A percentile compares a stretch with the other conserved stretches of the same genome.
Evolutionary conservation across 2,113 vertebrate genomes (phyloP).

Genomic region (Drymodes brunneopygia): DNA sequence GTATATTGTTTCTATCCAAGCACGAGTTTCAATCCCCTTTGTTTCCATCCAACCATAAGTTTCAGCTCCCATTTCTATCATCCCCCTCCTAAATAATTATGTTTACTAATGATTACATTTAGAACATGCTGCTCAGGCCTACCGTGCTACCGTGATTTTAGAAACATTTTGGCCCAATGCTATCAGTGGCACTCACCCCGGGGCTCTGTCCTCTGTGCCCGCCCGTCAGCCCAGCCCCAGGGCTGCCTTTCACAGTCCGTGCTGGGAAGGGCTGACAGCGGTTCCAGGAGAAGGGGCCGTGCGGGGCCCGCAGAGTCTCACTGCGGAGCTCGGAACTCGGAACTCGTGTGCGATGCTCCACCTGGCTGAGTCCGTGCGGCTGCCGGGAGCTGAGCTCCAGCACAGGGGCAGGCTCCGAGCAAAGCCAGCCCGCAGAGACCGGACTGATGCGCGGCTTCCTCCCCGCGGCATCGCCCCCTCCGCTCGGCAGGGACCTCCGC

Average conservation of each 20-base stretch:
- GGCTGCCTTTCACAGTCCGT: neutral
- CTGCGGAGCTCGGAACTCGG: fast-evolving
- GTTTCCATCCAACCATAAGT: too few relatives aligned
- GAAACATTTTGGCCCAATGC: too few relatives aligned
- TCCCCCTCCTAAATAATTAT: too few relatives aligned
- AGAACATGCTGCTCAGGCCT: too few relatives aligned
- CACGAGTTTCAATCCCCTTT: too few relatives aligned
- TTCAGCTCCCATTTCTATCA: too few relatives aligned
- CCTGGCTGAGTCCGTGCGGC: fast-evolving
- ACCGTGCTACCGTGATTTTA: too few relatives aligned
- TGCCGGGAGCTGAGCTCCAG: neutral
- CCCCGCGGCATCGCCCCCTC: neutral
- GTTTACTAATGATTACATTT: too few relatives aligned
- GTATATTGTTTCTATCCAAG: too few relatives aligned
- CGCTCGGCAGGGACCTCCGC: fast-evolving
- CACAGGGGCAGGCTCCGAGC: fast-evolving
- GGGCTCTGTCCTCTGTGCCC: neutral
- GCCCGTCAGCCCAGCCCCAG: neutral
- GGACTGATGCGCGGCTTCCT: neutral
- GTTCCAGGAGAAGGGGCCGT: neutral
- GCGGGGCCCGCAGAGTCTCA: neutral
- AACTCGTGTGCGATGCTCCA: fast-evolving
- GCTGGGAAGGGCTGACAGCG: neutral
- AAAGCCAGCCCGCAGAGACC: fast-evolving
- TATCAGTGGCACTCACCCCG: fast-evolving